Percentiles rank a stretch among this genome's conserved stretches.
phyloP scores from a whole-genome alignment of 1,140 invertebrate species.

The Spodoptera litura region DNA sequence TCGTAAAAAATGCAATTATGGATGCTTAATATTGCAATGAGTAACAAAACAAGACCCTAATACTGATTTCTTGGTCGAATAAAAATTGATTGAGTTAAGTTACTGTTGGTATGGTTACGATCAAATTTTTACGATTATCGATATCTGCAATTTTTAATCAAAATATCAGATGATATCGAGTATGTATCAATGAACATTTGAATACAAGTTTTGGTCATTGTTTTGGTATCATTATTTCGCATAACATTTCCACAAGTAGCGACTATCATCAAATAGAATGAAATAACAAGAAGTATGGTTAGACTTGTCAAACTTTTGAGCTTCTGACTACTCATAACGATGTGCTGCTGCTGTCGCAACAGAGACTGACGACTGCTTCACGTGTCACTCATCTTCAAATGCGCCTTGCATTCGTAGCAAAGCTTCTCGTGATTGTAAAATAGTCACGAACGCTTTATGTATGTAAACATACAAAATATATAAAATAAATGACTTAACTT shows the following conservation, averaged over 20 bases:
- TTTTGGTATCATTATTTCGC: too few species aligned
- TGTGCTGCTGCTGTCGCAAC: background rate
- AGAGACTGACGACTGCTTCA: too few species aligned
- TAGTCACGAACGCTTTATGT: too few species aligned
- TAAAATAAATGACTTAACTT: too few species aligned
- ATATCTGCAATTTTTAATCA: background rate
- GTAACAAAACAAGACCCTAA: background rate
- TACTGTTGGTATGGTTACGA: background rate
- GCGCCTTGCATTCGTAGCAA: background rate
- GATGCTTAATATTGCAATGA: background rate
- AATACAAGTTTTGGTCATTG: background rate
- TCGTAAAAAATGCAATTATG: constrained; percentile 1
- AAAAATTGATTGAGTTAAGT: constrained; percentile 2
- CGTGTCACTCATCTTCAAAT: background rate
- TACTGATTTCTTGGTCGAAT: background rate
- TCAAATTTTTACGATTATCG: constrained; percentile 12
- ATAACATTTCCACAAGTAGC: too few species aligned
- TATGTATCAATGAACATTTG: background rate
- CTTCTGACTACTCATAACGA: too few species aligned
- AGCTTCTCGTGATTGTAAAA: too few species aligned
- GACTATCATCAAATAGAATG: too few species aligned
- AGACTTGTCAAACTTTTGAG: background rate
- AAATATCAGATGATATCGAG: constrained; percentile 3
- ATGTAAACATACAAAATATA: too few species aligned
- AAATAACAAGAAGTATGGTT: background rate